phyloP scores from a whole-genome alignment of 1,140 invertebrate genomes.

The Yoshiicerus persimilis region DNA sequence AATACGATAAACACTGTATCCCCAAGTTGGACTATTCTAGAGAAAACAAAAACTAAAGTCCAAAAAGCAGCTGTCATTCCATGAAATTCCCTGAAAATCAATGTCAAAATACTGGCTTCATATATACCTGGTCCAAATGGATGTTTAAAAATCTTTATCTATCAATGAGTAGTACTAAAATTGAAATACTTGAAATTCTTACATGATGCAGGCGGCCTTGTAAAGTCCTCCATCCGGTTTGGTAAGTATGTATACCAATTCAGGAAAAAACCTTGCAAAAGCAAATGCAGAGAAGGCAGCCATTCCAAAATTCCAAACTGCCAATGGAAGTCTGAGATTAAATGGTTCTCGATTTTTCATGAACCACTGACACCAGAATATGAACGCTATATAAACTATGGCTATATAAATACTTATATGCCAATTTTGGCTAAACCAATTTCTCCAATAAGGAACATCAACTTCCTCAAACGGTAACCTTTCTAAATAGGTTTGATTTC shows the following conservation, averaged over 20 bases:
- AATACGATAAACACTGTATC: constrained; percentile 41
- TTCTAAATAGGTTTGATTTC: constrained; percentile 21
- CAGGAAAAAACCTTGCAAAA: constrained; percentile 26
- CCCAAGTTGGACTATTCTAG: constrained; percentile 20
- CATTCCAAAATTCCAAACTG: constrained; percentile 35
- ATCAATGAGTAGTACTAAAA: too few relatives aligned
- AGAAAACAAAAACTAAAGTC: constrained; percentile 16
- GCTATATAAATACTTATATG: constrained; percentile 26
- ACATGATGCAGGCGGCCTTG: constrained; percentile 27
- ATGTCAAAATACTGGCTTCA: too few relatives aligned
- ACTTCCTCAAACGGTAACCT: constrained; percentile 26
- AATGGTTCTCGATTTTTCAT: constrained; percentile 32
- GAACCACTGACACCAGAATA: constrained; percentile 17
- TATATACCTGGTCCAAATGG: too few relatives aligned
- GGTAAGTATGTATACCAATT: constrained; percentile 27
- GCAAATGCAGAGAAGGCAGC: constrained; percentile 28
- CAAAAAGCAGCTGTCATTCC: constrained; percentile 33
- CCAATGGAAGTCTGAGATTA: constrained; percentile 7
- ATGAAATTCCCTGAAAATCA: too few relatives aligned
- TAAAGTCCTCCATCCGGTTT: constrained; percentile 13
- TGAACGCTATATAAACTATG: neutral
- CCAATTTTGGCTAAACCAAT: constrained; percentile 39
- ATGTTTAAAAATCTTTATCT: too few relatives aligned
- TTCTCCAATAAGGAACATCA: constrained; percentile 26
- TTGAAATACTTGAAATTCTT: neutral